These are phyloP conservation scores for Ormia ochracea DNA, from an alignment of 2,888 invertebrate species.

Conservation along the genomic window DNA sequence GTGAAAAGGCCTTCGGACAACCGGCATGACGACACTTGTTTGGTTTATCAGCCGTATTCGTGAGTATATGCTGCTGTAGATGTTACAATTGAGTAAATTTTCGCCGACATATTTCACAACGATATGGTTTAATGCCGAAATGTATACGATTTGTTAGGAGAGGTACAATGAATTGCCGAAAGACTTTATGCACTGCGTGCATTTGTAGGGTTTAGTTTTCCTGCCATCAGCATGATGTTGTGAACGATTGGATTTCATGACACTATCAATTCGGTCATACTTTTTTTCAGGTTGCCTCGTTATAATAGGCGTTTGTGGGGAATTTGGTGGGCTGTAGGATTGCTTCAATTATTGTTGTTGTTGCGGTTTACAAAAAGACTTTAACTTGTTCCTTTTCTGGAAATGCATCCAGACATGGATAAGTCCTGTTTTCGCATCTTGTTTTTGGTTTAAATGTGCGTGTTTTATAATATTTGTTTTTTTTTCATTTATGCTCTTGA, in stretches of 20 bases:
- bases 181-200: constrained; percentile 98
- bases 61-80: constrained; percentile 99
- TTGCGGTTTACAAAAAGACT: too few species aligned
- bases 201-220: constrained; percentile 99
- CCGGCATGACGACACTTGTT: constrained; percentile 98
- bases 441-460: too few species aligned
- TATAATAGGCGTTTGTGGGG: constrained; percentile 75
- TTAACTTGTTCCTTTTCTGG: too few species aligned
- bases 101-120: constrained; percentile 97
- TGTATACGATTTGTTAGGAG: constrained; percentile 99
- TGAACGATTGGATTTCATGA: constrained; percentile 76
- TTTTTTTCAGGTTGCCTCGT: constrained; percentile 75
- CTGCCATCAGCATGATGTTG: constrained; percentile 85
- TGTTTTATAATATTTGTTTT: too few species aligned
- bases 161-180: constrained; percentile 99
- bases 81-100: constrained; percentile 99
- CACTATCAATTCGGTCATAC: constrained; percentile 72
- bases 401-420: too few species aligned
- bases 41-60: constrained; percentile 99
- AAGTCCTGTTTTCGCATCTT: too few species aligned
- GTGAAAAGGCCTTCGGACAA: constrained; percentile 99
- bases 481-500: too few species aligned
- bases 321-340: constrained; percentile 76
- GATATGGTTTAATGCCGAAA: constrained; percentile 98
- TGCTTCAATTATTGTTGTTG: constrained; percentile 69